These are phyloP conservation scores for Percina caprodes DNA, from an alignment of 2,113 vertebrate genomes.

Conservation along the genomic window DNA sequence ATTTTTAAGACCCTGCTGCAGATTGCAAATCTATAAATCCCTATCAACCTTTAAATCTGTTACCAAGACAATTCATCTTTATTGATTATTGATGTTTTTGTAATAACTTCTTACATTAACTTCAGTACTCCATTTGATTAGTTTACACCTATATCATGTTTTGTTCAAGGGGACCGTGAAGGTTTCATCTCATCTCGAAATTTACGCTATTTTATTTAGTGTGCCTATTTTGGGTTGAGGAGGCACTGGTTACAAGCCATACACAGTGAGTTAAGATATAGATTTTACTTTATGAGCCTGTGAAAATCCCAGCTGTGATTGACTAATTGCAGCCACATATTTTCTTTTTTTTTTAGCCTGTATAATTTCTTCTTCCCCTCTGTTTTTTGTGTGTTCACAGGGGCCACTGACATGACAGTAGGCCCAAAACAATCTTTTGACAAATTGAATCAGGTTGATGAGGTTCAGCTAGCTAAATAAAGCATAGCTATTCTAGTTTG, in stretches of 20 bases:
- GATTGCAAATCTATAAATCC: neutral
- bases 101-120: constrained; percentile 13
- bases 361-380: neutral
- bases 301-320: neutral
- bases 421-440: neutral
- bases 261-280: neutral
- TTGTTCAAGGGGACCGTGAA: constrained; percentile 22
- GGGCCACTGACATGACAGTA: neutral
- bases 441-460: neutral
- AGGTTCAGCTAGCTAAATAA: constrained; percentile 1
- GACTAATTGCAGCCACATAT: neutral
- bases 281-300: neutral
- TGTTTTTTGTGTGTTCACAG: neutral
- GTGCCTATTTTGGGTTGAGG: neutral
- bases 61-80: neutral
- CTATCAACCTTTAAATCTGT: neutral
- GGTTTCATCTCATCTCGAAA: constrained; percentile 30
- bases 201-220: constrained; percentile 26
- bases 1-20: neutral
- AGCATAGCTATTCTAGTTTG: neutral
- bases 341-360: neutral
- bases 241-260: neutral
- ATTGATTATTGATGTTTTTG: constrained; percentile 7
- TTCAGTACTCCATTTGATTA: neutral
- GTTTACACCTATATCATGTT: neutral